Percentiles rank a stretch among this genome's conserved stretches.
Evolutionary conservation across 1,140 invertebrate species (phyloP).

Genomic region (Caenorhabditis inopinata): DNA sequence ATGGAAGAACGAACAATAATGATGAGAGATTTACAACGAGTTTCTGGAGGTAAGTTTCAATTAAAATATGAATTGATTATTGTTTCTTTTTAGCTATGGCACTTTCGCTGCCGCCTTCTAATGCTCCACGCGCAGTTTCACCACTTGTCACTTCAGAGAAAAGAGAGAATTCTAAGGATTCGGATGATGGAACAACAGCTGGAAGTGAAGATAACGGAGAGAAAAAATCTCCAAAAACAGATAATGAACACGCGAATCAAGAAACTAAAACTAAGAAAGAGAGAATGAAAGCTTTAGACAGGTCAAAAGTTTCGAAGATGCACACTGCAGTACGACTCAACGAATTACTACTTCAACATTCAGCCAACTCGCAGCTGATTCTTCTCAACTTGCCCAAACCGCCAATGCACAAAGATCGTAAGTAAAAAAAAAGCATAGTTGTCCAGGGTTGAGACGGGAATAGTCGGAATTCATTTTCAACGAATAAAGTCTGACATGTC

Average conservation of each 20-base stretch:
- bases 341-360: conserved; percentile 93
- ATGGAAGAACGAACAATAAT: conserved; percentile 99
- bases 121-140: conserved; percentile 15
- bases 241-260: conserved; percentile 7
- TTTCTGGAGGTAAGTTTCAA: not conserved
- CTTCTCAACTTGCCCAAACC: conserved; percentile 96
- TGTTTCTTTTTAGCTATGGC: not conserved
- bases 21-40: conserved; percentile 69
- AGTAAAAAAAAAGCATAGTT: not conserved
- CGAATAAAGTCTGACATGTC: no score
- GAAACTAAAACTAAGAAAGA: conserved; percentile 53
- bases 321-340: conserved; percentile 97
- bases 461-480: no score
- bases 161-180: conserved; percentile 19
- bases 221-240: not conserved
- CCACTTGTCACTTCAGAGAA: conserved; percentile 38
- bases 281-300: conserved; percentile 53
- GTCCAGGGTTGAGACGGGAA: no score
- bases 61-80: not conserved
- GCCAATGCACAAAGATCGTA: conserved; percentile 72
- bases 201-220: conserved; percentile 12
- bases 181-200: not conserved
- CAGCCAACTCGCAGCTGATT: conserved; percentile 91
- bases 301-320: conserved; percentile 74
- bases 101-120: not conserved